These are phyloP conservation scores for Morphnarchus princeps DNA, from an alignment of 2,113 vertebrate species.

Conservation along the genomic window DNA sequence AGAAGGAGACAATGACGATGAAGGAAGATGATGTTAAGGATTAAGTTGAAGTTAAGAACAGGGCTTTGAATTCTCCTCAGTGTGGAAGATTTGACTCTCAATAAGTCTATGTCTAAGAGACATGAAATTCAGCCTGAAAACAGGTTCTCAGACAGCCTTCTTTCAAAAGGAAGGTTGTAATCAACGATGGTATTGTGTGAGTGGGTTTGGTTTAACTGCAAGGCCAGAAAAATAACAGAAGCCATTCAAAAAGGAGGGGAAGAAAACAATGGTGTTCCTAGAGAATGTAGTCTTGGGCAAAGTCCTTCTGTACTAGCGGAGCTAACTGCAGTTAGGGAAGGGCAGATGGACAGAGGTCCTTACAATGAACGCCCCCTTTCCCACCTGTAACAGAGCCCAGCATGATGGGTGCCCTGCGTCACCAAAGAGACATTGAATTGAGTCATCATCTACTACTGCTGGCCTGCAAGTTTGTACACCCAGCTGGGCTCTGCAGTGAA, in stretches of 20 bases:
- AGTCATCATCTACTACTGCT: not conserved
- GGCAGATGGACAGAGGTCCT: not conserved
- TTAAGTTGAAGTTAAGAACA: not conserved
- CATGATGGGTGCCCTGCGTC: not conserved
- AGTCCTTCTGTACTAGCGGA: not conserved
- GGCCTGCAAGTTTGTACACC: not conserved
- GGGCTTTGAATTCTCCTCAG: not conserved
- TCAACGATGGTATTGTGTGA: rapidly evolving
- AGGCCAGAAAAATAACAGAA: not conserved
- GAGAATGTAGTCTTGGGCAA: not conserved
- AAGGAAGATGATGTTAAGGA: not conserved
- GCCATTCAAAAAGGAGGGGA: not conserved
- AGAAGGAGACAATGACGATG: not conserved
- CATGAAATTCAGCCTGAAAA: not conserved
- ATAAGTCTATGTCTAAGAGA: not conserved
- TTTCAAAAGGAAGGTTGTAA: not conserved
- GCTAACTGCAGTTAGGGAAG: not conserved
- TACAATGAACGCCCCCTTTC: rapidly evolving
- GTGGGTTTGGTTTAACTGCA: not conserved
- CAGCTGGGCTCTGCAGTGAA: not conserved
- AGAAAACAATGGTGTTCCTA: not conserved
- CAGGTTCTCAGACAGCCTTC: not conserved
- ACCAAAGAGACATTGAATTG: not conserved
- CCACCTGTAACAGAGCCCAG: not conserved
- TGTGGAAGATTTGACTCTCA: not conserved